These are phyloP conservation scores for Agrotis exclamationis DNA, from an alignment of 2,888 invertebrate species.

Conservation along the genomic window DNA sequence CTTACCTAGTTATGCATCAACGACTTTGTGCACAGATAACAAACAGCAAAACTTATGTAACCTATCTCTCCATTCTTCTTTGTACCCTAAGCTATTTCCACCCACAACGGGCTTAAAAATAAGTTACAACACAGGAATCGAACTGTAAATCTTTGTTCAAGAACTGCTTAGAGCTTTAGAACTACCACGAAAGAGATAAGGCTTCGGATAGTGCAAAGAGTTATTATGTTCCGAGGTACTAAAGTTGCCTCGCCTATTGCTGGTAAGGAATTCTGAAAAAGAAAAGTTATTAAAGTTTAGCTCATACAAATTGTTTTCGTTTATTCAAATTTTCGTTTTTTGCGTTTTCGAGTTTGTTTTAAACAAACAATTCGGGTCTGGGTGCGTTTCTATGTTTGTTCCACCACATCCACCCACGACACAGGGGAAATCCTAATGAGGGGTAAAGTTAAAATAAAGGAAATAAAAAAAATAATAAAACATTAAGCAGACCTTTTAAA, in stretches of 20 bases:
- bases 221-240: background rate
- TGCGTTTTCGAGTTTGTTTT: no score
- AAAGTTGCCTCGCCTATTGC: background rate
- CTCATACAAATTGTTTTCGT: no score
- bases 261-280: background rate
- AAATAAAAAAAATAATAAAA: no score
- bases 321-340: no score
- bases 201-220: conserved; percentile 11
- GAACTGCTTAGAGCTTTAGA: conserved; percentile 32
- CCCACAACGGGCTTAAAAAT: conserved; percentile 13
- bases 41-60: background rate
- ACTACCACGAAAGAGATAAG: conserved; percentile 26
- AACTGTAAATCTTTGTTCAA: conserved; percentile 34
- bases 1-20: no score
- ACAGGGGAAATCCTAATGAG: no score
- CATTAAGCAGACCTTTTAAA: no score
- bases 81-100: background rate
- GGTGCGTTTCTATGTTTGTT: no score
- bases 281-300: no score
- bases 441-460: no score
- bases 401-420: no score
- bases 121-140: conserved; percentile 23
- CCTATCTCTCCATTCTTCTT: background rate
- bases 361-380: no score
- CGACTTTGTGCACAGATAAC: background rate